These are phyloP conservation scores for Drosophila carrolli DNA, from an alignment of 1,140 invertebrate species.

Conservation along the genomic window DNA sequence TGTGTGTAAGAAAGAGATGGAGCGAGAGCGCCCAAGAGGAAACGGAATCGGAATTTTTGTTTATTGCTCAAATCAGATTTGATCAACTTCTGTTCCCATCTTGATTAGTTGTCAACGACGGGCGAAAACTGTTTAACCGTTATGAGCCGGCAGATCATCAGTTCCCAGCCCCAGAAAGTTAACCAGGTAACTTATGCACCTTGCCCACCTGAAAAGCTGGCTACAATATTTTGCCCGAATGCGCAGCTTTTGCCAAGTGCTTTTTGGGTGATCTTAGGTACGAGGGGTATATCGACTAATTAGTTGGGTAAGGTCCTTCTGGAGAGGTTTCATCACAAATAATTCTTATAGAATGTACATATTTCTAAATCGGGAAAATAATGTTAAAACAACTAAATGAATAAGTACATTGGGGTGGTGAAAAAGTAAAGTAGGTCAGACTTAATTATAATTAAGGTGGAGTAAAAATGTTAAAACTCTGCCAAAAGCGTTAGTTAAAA, in stretches of 20 bases:
- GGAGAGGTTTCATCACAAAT: not conserved
- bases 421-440: too few relatives aligned
- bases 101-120: constrained; percentile 46
- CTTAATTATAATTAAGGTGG: too few relatives aligned
- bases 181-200: constrained; percentile 8
- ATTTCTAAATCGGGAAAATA: too few relatives aligned
- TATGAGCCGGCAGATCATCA: constrained; percentile 17
- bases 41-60: constrained; percentile 40
- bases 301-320: not conserved
- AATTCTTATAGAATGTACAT: too few relatives aligned
- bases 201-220: constrained; percentile 30
- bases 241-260: not conserved
- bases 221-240: constrained; percentile 17
- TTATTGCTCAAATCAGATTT: constrained; percentile 40
- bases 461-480: too few relatives aligned
- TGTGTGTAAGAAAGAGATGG: not conserved
- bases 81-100: constrained; percentile 44
- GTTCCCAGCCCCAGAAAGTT: constrained; percentile 13
- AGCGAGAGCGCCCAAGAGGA: constrained; percentile 19
- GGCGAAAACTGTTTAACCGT: constrained; percentile 36
- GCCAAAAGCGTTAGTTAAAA: too few relatives aligned
- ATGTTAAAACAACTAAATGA: too few relatives aligned
- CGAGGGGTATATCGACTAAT: not conserved
- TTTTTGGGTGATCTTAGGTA: not conserved
- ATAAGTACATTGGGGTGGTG: too few relatives aligned